Conservation (phyloP, 1,140 invertebrate species). For the Marisa cornuarietis region DNA sequence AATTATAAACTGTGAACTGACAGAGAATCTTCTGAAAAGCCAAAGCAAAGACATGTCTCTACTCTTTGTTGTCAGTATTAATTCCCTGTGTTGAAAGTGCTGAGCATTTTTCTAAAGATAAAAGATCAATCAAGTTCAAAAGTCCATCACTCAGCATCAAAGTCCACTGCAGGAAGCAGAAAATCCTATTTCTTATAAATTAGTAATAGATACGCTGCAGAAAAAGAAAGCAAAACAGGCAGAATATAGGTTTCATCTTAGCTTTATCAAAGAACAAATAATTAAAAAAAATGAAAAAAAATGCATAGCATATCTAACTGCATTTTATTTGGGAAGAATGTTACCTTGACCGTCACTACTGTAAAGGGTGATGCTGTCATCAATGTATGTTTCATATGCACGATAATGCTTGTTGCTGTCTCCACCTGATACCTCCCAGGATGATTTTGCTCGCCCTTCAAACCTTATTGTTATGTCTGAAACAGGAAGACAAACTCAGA, state of each 20-base stretch:
- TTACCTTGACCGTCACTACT: neutral
- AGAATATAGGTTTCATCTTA: too few relatives aligned
- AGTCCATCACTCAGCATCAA: too few relatives aligned
- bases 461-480: slow-evolving; percentile 40
- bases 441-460: slow-evolving; percentile 41
- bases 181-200: too few relatives aligned
- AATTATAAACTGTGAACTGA: neutral
- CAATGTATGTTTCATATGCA: slow-evolving; percentile 43
- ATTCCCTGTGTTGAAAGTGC: too few relatives aligned
- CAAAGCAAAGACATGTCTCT: too few relatives aligned
- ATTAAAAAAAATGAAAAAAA: neutral
- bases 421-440: slow-evolving; percentile 41
- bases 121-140: too few relatives aligned
- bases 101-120: too few relatives aligned
- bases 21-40: too few relatives aligned
- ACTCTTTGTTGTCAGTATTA: too few relatives aligned
- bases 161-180: too few relatives aligned
- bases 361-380: slow-evolving; percentile 36
- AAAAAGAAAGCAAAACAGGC: too few relatives aligned
- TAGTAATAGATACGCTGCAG: too few relatives aligned
- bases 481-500: slow-evolving; percentile 1
- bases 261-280: neutral
- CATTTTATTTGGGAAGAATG: neutral
- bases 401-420: slow-evolving; percentile 40
- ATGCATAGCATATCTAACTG: neutral